Evolutionary conservation across 2,113 vertebrate genomes (phyloP).

Genomic region (Gavialis gangeticus): DNA sequence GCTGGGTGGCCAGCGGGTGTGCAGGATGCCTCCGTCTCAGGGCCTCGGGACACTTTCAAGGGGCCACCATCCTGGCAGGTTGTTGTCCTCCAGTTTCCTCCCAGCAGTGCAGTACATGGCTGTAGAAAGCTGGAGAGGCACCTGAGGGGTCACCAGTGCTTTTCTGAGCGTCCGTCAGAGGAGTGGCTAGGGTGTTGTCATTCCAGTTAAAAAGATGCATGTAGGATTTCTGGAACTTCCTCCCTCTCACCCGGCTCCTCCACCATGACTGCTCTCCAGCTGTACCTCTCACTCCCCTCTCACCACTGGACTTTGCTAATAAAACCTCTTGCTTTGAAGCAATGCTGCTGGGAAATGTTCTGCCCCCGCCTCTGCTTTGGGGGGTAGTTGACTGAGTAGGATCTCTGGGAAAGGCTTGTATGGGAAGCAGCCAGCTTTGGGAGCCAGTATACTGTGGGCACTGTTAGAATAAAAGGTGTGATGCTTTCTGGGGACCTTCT

Average conservation of each 20-base stretch:
- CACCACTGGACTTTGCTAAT: not conserved
- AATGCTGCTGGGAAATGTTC: not conserved
- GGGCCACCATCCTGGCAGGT: not conserved
- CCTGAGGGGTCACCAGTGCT: not conserved
- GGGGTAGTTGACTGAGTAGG: not conserved
- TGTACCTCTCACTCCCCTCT: not conserved
- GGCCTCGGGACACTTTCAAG: not conserved
- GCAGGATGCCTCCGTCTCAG: not conserved
- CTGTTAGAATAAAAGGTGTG: not conserved
- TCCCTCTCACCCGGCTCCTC: not conserved
- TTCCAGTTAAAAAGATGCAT: not conserved
- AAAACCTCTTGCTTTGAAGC: not conserved
- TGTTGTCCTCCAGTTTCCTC: not conserved
- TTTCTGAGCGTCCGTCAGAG: not conserved
- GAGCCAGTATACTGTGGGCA: not conserved
- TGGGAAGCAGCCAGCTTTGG: not conserved
- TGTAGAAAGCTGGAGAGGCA: not conserved
- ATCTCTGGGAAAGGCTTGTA: not conserved
- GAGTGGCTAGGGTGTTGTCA: not conserved
- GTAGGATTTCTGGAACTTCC: not conserved
- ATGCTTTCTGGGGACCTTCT: not conserved
- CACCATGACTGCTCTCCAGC: not conserved
- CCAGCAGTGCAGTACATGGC: not conserved
- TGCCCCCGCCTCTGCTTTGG: accelerated
- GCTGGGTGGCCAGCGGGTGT: not conserved